Evolutionary conservation across 2,113 vertebrate species (phyloP).

Genomic region (Zeus faber): DNA sequence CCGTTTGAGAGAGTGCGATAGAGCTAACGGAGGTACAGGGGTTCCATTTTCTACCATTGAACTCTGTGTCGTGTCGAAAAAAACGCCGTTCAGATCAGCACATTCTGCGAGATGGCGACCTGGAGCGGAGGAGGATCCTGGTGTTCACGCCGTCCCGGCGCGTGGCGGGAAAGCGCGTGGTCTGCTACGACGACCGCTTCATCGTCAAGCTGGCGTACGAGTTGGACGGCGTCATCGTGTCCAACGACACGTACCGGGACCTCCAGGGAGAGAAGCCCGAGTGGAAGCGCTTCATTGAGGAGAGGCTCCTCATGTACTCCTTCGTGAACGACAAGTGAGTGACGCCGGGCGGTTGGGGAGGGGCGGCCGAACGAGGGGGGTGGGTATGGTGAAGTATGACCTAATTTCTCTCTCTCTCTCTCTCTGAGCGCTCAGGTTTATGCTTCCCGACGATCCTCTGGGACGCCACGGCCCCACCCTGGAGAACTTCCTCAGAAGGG

Average conservation of each 20-base stretch:
- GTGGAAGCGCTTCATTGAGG: constrained; percentile 95
- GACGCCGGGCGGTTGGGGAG: no score
- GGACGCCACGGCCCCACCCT: constrained; percentile 90
- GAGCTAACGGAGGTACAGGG: no score
- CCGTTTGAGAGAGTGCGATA: no score
- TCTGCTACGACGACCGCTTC: constrained; percentile 92
- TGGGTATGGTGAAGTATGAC: no score
- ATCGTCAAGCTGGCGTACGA: constrained; percentile 88
- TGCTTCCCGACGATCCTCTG: constrained; percentile 94
- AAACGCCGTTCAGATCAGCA: constrained; percentile 84
- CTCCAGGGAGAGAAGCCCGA: constrained; percentile 85
- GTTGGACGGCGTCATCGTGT: constrained; percentile 87
- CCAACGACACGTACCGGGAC: constrained; percentile 92
- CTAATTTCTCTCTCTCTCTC: no score
- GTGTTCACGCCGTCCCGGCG: constrained; percentile 91
- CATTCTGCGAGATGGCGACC: constrained; percentile 86
- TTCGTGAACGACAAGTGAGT: constrained; percentile 95
- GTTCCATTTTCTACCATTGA: no score
- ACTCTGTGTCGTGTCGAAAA: no score
- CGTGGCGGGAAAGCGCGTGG: constrained; percentile 85
- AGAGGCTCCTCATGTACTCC: constrained; percentile 92
- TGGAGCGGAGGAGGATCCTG: constrained; percentile 89
- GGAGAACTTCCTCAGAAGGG: constrained; percentile 89
- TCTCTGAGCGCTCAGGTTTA: constrained; percentile 78
- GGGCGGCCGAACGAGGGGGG: no score